Evolutionary conservation across 2,113 vertebrate species (phyloP), one percentile per base, ranked within the genome.

Genomic region (Crypturellus undulatus): DNA sequence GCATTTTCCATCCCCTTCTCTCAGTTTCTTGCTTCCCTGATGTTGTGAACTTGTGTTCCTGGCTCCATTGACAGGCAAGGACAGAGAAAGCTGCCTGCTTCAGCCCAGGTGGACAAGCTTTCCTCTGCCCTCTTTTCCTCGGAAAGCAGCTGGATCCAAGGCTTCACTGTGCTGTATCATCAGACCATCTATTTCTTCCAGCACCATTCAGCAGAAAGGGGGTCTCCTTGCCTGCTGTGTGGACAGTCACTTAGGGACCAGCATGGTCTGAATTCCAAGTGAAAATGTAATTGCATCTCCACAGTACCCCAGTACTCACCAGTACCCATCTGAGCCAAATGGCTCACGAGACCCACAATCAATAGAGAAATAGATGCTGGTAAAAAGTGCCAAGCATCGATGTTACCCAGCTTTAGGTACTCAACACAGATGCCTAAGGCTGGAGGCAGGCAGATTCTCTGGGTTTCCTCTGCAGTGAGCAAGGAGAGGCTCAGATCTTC

Each of bases 31-130:
- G 67, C 79, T 83, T 56, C 64, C 64, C 64, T 60, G 71, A 77
- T n/a, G 51, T 25, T 92, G 63, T 68, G 51, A 85, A 84, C 89
- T 88, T 79, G 72, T 12, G 43, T 26, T 90, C n/a, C 64, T 64
- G 64, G 43, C 76, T 93, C 73, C 85, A 86, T 30, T 64, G 32
- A 86, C 2, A 4, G 65, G 60, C 58, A 65, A 89, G 36, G 40
- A 71, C 73, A 92, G 81, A 89, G 78, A 89, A 87, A 78, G 24
- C 56, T 71, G 79, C 83, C 87, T 75, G 76, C 65, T 64, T 93
- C 76, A 92, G 79, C 69, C 64, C 30, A 80, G 52, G 25, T 28
- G 12, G 34, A 71, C 34, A 43, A 78, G 77, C 68, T 71, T 71
- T 81, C 30, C 51, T 75, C 69, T 93, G 68, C 84, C 42, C 13